phyloP scores from a whole-genome alignment of 2,113 vertebrate species.

The Opisthocomus hoazin region DNA sequence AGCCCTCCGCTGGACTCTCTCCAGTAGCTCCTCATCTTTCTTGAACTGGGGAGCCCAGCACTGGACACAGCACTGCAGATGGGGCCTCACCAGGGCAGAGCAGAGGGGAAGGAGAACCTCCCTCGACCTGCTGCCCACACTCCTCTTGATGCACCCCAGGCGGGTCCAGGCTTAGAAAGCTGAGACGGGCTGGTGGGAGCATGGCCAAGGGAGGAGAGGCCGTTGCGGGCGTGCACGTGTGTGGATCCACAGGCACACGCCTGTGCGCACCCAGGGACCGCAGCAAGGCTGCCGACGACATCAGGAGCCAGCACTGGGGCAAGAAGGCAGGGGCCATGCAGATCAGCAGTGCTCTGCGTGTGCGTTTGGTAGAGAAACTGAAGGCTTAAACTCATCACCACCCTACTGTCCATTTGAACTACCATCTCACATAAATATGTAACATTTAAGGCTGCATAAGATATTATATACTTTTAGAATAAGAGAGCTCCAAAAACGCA shows the following conservation, averaged over 20 bases:
- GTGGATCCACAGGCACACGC: rapidly evolving
- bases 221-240: rapidly evolving
- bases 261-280: background rate
- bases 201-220: background rate
- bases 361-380: background rate
- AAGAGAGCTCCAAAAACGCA: background rate
- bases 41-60: no score
- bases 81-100: no score
- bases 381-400: background rate
- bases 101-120: no score
- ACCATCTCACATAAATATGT: background rate
- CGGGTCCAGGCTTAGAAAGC: background rate
- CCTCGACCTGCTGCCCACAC: no score
- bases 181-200: background rate
- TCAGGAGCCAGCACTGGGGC: background rate
- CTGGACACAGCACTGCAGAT: no score
- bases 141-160: no score
- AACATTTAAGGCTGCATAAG: background rate
- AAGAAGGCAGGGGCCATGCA: background rate
- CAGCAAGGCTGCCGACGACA: background rate
- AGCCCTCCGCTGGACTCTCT: no score
- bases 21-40: no score
- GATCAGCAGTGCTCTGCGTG: background rate
- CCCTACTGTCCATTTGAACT: rapidly evolving
- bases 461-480: background rate